phyloP scores from a whole-genome alignment of 1,140 invertebrate species.

The Leucophenga varia region DNA sequence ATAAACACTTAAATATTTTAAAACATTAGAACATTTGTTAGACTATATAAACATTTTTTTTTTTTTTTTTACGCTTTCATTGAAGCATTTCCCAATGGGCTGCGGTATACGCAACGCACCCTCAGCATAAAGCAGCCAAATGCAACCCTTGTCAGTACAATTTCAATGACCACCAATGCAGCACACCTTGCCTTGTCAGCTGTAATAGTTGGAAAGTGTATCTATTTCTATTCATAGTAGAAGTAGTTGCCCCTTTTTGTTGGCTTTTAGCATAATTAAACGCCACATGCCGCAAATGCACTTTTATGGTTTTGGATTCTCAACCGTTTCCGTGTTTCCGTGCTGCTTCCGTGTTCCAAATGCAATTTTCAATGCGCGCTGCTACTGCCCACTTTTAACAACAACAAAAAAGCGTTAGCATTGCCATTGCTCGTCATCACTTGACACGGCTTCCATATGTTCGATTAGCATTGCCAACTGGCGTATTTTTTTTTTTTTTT shows the following conservation, averaged over 20 bases:
- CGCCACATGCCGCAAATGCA: slow-evolving; percentile 55
- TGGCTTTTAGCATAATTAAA: slow-evolving; percentile 53
- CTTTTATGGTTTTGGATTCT: slow-evolving; percentile 45
- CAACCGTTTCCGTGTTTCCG: neutral
- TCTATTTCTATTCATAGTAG: slow-evolving; percentile 1
- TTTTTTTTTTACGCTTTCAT: too few species aligned
- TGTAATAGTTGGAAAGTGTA: too few species aligned
- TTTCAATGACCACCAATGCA: slow-evolving; percentile 36
- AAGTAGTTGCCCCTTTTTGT: slow-evolving; percentile 34
- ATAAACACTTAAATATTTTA: slow-evolving; percentile 22
- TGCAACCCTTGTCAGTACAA: slow-evolving; percentile 37
- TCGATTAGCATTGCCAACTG: neutral
- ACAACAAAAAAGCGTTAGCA: too few species aligned
- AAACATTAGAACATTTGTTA: slow-evolving; percentile 17
- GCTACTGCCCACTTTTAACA: neutral
- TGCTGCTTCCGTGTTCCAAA: neutral
- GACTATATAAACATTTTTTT: too few species aligned
- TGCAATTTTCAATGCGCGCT: too few species aligned
- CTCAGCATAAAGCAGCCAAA: too few species aligned
- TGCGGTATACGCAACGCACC: neutral
- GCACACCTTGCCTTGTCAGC: neutral
- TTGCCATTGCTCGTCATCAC: slow-evolving; percentile 8
- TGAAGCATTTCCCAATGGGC: slow-evolving; percentile 24
- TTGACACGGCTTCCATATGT: slow-evolving; percentile 9
- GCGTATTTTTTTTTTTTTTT: too few species aligned